Base-by-base conservation (phyloP, 2,888 invertebrate species). In the Chrysolina oricalcia region DNA sequence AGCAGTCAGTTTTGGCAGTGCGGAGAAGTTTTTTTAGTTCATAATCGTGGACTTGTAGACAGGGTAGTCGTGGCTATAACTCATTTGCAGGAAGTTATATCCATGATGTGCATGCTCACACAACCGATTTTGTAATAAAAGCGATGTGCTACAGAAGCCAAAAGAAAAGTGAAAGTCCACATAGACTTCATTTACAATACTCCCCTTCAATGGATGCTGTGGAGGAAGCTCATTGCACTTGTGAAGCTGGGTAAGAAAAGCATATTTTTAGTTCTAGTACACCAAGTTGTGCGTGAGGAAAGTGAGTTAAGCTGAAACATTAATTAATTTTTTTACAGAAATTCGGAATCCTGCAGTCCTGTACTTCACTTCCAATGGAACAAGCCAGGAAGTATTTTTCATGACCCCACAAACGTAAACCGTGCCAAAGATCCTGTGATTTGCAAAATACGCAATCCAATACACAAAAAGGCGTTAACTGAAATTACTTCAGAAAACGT, bases 31-130 rank as follows among this genome's bases (percentile, higher is more conserved):
- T 53, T n/a, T 53, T 53, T 53, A 53, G 3, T 53, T 53, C 53
- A 53, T 21, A 53, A 53, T 53, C 53, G 53, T 53, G 53, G 53
- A 53, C 53, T 53, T 53, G 53, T 53, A 53, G 53, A 53, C 53
- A 53, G 21, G 21, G 53, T 53, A 21, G 53, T 53, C 53, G 19
- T 53, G 53, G 53, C 53, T 53, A 53, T 19, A 53, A 53, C 13
- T 53, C 21, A 21, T 53, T 53, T 21, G 53, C 21, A 19, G 21
- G 17, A 53, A 53, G 11, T 53, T 53, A 53, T 21, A 53, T 53
- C 19, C 53, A 53, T 9, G 19, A 53, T 53, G 53, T 53, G 53
- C 21, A 9, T 53, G 53, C 53, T 53, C 53, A 53, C 21, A 53
- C 3, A 53, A 53, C 53, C 11, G 21, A 53, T 53, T 53, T 8